These are phyloP conservation scores for Craniophora ligustri DNA, from an alignment of 2,888 invertebrate species.

Conservation along the genomic window DNA sequence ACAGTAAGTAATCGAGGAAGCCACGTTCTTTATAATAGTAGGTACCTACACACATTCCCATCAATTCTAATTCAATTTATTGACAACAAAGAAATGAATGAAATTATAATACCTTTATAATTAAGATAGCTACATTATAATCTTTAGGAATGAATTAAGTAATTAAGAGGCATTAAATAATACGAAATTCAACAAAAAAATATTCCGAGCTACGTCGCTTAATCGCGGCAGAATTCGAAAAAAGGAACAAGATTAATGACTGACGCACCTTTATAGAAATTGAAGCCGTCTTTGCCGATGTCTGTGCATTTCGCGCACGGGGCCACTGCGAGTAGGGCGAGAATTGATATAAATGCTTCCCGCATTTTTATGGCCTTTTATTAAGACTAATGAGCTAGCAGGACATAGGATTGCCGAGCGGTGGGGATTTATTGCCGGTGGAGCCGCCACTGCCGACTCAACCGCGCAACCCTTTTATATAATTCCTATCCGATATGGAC, in stretches of 20 bases:
- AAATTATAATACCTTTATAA: too few relatives aligned
- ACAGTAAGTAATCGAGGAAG: too few relatives aligned
- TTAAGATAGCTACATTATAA: too few relatives aligned
- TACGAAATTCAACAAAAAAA: conserved; percentile 10
- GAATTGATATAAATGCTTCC: conserved; percentile 76
- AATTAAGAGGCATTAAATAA: too few relatives aligned
- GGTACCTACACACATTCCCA: too few relatives aligned
- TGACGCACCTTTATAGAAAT: conserved; percentile 81
- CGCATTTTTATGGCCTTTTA: conserved; percentile 71
- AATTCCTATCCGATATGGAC: conserved; percentile 56
- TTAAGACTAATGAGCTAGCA: conserved; percentile 66
- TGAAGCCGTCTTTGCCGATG: conserved; percentile 79
- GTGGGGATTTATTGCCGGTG: conserved; percentile 50
- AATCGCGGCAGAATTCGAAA: conserved; percentile 4
- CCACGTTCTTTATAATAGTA: too few relatives aligned
- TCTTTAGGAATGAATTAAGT: too few relatives aligned
- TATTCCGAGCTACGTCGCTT: background rate
- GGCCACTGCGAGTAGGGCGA: conserved; percentile 68
- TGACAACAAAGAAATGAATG: too few relatives aligned
- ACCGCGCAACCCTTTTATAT: conserved; percentile 68
- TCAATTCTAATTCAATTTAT: too few relatives aligned
- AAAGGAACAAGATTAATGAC: conserved; percentile 32
- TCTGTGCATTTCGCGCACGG: conserved; percentile 66
- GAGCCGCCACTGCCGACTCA: conserved; percentile 54
- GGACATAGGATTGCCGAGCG: conserved; percentile 52